Conservation (phyloP, 2,797 vertebrate species). For the Allobates femoralis region DNA sequence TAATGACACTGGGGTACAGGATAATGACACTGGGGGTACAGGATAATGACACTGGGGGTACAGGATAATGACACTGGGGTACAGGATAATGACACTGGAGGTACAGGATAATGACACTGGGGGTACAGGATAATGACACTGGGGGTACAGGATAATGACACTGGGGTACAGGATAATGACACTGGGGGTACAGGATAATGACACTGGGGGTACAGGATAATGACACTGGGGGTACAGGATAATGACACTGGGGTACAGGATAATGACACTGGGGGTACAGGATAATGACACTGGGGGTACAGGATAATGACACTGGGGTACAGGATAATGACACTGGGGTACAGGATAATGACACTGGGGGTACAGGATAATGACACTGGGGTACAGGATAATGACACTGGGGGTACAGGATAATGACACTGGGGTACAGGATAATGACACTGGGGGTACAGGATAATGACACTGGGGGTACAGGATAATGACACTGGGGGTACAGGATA, state of each 20-base stretch:
- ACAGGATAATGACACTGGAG: too few relatives aligned
- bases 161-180: too few relatives aligned
- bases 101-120: slow-evolving; percentile 1
- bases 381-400: too few relatives aligned
- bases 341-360: too few relatives aligned
- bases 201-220: too few relatives aligned
- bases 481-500: neutral
- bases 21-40: neutral
- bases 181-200: neutral
- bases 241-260: neutral
- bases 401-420: neutral
- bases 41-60: neutral
- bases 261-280: neutral
- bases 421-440: too few relatives aligned
- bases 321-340: neutral
- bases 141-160: neutral
- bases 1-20: neutral
- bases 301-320: neutral
- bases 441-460: neutral
- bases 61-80: neutral
- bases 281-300: neutral
- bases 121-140: too few relatives aligned
- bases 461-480: too few relatives aligned
- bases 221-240: too few relatives aligned
- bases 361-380: too few relatives aligned